phyloP scores from a whole-genome alignment of 2,797 vertebrate genomes.

The Crypturellus tataupa region DNA sequence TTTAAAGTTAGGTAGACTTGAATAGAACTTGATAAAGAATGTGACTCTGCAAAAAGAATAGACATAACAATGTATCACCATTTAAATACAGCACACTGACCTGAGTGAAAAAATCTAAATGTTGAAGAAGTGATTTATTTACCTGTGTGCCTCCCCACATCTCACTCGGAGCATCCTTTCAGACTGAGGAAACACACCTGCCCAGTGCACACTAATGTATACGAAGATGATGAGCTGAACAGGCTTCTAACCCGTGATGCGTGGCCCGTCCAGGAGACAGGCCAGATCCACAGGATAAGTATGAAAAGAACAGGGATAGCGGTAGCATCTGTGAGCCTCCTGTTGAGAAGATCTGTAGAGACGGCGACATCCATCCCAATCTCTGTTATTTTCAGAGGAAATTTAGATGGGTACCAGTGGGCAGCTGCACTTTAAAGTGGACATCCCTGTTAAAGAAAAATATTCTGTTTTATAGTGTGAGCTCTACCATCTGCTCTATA shows the following conservation, averaged over 20 bases:
- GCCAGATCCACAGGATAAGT: not conserved
- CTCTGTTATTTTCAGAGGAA: not conserved
- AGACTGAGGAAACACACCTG: not conserved
- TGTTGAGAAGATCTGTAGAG: constrained; percentile 9
- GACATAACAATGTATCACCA: not conserved
- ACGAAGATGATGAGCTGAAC: not conserved
- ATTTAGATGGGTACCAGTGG: not conserved
- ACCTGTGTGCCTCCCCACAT: not conserved
- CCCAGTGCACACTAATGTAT: not conserved
- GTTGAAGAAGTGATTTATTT: not conserved
- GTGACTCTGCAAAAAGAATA: not conserved
- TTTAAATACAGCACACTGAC: not conserved
- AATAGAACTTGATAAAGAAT: not conserved
- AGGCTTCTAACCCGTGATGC: not conserved
- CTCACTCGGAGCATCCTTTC: not conserved
- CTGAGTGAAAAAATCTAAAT: not conserved
- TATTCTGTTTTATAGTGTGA: constrained; percentile 11
- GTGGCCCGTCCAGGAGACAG: not conserved
- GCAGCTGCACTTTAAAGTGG: constrained; percentile 56
- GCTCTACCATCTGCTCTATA: constrained; percentile 49
- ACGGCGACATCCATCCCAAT: not conserved
- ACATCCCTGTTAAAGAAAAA: constrained; percentile 17
- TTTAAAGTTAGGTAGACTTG: fast-evolving
- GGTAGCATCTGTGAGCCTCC: not conserved
- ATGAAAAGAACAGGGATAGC: not conserved